phyloP scores from a whole-genome alignment of 2,888 invertebrate genomes.

The Caenorhabditis sp. region DNA sequence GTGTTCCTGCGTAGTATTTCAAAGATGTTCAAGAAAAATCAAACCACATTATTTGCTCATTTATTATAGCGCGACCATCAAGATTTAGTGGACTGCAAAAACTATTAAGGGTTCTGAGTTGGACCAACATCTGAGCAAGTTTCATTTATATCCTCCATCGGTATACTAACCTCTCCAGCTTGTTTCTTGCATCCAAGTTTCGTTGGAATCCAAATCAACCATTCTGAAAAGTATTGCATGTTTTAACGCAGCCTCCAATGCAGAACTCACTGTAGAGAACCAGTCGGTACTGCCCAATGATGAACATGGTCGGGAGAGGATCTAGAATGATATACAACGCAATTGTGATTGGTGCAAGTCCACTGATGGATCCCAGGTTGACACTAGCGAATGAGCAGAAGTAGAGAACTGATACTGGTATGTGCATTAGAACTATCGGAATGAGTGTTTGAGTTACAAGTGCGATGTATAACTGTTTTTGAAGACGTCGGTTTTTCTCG shows the following conservation, averaged over 20 bases:
- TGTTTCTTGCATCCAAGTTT: background rate
- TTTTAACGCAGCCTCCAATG: background rate
- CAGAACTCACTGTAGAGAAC: conserved; percentile 4
- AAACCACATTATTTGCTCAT: too few relatives aligned
- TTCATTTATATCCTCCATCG: background rate
- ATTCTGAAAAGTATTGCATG: background rate
- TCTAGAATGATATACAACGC: conserved; percentile 31
- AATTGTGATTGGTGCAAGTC: conserved; percentile 35
- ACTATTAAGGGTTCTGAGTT: too few relatives aligned
- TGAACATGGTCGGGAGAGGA: conserved; percentile 39
- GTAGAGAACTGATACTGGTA: conserved; percentile 32
- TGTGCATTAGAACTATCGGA: conserved; percentile 30
- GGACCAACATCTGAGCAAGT: background rate
- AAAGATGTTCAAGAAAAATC: too few relatives aligned
- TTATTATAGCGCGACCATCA: too few relatives aligned
- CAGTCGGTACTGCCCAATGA: conserved; percentile 18
- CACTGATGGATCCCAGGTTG: conserved; percentile 18
- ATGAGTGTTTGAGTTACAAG: conserved; percentile 36
- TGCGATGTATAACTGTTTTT: conserved; percentile 32
- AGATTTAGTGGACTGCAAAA: too few relatives aligned
- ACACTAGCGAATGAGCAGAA: conserved; percentile 16
- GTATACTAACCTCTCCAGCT: too few relatives aligned
- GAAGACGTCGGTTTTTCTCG: conserved; percentile 21
- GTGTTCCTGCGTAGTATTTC: too few relatives aligned
- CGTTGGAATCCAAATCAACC: conserved; percentile 15